Conservation (phyloP, 2,888 invertebrate species). For the Eucera pruinosa region DNA sequence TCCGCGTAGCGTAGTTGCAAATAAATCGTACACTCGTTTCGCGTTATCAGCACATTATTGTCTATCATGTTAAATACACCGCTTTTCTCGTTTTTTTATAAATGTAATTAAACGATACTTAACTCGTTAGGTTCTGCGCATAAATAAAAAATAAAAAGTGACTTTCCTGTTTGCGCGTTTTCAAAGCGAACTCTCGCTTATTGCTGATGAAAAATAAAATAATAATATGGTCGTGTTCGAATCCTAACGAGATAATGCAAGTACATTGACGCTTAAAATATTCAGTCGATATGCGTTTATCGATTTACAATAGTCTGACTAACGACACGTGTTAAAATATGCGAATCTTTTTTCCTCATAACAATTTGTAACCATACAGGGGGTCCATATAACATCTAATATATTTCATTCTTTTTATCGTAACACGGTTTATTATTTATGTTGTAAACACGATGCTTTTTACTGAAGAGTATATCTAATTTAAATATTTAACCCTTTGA, state of each 20-base stretch:
- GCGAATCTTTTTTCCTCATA: background rate
- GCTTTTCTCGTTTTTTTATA: background rate
- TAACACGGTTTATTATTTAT: constrained; percentile 3
- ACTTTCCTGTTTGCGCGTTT: background rate
- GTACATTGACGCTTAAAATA: constrained; percentile 35
- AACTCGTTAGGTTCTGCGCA: constrained; percentile 34
- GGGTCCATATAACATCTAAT: constrained; percentile 2
- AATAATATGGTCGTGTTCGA: constrained; percentile 5
- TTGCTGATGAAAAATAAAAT: constrained; percentile 27
- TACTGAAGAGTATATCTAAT: background rate
- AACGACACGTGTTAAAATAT: constrained; percentile 28
- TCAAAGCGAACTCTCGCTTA: constrained; percentile 13
- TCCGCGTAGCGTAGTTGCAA: constrained; percentile 13
- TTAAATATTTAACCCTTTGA: constrained; percentile 10
- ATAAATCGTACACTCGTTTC: constrained; percentile 23
- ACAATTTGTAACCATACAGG: constrained; percentile 52
- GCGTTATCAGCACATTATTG: background rate
- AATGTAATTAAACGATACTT: constrained; percentile 5
- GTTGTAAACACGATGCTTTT: background rate
- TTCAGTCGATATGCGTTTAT: constrained; percentile 37
- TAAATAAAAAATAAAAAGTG: constrained; percentile 44
- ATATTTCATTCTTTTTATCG: background rate
- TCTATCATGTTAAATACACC: constrained; percentile 30
- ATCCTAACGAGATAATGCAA: constrained; percentile 57
- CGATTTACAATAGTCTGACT: constrained; percentile 25